A percentile compares a stretch with the other conserved stretches of the same genome.
phyloP scores from a whole-genome alignment of 2,113 vertebrate species.

The Cheilinus undulatus region DNA sequence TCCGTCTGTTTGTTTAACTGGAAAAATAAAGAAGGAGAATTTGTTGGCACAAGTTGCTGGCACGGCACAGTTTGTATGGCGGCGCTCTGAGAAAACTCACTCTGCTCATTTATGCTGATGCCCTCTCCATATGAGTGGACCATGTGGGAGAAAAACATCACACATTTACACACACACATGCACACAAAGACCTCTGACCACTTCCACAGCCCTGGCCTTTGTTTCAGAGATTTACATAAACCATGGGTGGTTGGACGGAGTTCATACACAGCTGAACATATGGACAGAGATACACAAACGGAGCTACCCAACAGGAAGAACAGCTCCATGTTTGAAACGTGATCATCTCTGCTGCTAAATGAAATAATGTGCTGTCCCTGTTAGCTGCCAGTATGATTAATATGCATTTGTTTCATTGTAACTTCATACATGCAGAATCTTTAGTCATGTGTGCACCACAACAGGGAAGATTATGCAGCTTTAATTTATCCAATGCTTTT shows the following conservation, averaged over 20 bases:
- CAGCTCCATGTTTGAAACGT: conserved; percentile 32
- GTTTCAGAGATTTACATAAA: conserved; percentile 51
- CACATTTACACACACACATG: conserved; percentile 9
- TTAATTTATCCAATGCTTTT: conserved; percentile 16
- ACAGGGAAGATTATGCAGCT: conserved; percentile 10
- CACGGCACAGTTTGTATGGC: background rate
- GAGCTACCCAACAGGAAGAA: conserved; percentile 31
- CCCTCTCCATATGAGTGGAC: conserved; percentile 9
- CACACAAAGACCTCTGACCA: conserved; percentile 25
- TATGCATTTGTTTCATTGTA: conserved; percentile 47
- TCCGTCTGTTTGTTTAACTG: conserved; percentile 41
- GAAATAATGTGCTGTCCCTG: conserved; percentile 44
- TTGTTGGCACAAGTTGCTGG: conserved; percentile 42
- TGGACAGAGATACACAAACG: conserved; percentile 54
- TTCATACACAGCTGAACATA: conserved; percentile 53
- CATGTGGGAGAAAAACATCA: background rate
- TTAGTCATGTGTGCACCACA: conserved; percentile 6
- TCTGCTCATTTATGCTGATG: conserved; percentile 46
- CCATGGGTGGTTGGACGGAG: conserved; percentile 41
- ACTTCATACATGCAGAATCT: conserved; percentile 34
- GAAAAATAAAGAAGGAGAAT: conserved; percentile 34
- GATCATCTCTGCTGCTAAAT: conserved; percentile 46
- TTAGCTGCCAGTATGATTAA: conserved; percentile 55
- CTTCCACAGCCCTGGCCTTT: conserved; percentile 57
- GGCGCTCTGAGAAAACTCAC: conserved; percentile 33